Conservation (phyloP, 2,888 invertebrate genomes). For the Andrena flavipes region DNA sequence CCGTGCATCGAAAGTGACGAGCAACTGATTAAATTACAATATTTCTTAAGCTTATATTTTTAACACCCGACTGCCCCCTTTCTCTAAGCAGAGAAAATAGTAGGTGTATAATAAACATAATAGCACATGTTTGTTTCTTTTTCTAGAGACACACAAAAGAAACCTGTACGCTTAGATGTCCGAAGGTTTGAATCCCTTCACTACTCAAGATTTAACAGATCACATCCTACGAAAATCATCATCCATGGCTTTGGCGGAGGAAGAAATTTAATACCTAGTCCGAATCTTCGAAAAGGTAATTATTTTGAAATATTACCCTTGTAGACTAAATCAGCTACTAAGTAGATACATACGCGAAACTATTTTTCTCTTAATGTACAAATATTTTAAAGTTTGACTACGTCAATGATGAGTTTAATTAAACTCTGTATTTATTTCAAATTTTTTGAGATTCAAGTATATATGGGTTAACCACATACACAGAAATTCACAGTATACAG, state of each 20-base stretch:
- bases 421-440: too few relatives aligned
- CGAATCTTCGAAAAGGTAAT: slow-evolving; percentile 90
- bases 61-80: background rate
- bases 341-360: too few relatives aligned
- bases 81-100: background rate
- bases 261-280: slow-evolving; percentile 92
- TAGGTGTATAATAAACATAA: too few relatives aligned
- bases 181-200: slow-evolving; percentile 89
- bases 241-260: slow-evolving; percentile 97
- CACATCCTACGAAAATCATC: slow-evolving; percentile 93
- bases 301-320: background rate
- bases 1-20: background rate
- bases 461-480: too few relatives aligned
- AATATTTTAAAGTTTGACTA: too few relatives aligned
- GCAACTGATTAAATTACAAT: background rate
- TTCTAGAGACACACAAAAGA: slow-evolving; percentile 89
- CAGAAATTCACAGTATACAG: too few relatives aligned
- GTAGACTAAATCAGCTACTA: too few relatives aligned
- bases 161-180: slow-evolving; percentile 90
- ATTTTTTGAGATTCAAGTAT: too few relatives aligned
- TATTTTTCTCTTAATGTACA: too few relatives aligned
- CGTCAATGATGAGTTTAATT: too few relatives aligned
- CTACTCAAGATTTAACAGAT: slow-evolving; percentile 91
- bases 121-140: background rate
- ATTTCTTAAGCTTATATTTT: background rate